Conservation (phyloP, 2,888 invertebrate genomes). For the Xestia rhomboidea region DNA sequence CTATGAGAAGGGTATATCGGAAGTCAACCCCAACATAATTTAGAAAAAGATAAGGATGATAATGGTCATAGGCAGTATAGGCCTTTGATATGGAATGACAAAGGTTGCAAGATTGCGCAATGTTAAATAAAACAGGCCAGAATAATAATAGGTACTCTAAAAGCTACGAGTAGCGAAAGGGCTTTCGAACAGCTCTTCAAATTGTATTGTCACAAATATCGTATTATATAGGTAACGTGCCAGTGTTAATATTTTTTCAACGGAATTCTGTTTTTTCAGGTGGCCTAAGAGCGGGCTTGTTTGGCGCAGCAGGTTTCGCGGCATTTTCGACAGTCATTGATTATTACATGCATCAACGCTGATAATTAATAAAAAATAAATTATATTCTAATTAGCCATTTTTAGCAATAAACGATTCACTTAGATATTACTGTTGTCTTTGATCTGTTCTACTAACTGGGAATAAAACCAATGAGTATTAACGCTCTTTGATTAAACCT, state of each 20-base stretch:
- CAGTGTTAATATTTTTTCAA: background rate
- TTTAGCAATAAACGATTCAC: slow-evolving; percentile 53
- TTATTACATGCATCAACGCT: slow-evolving; percentile 95
- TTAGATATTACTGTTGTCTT: slow-evolving; percentile 21
- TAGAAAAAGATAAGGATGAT: background rate
- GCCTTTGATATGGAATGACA: background rate
- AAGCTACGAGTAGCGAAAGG: background rate
- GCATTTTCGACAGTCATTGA: slow-evolving; percentile 99
- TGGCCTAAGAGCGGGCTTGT: slow-evolving; percentile 97
- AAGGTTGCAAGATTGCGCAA: background rate
- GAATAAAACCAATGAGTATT: background rate
- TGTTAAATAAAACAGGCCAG: background rate
- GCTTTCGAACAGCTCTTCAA: background rate
- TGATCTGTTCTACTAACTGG: background rate
- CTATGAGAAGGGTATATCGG: no score
- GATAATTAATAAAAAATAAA: slow-evolving; percentile 50
- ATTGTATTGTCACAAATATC: background rate
- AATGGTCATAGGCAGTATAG: background rate
- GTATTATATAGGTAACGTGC: background rate
- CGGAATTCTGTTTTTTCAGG: slow-evolving; percentile 90
- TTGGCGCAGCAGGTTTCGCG: slow-evolving; percentile 99
- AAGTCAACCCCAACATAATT: no score
- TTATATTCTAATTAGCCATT: slow-evolving; percentile 41
- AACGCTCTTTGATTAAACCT: background rate
- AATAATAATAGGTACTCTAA: background rate